phyloP scores from a whole-genome alignment of 2,113 vertebrate genomes.

The Marmota monax region DNA sequence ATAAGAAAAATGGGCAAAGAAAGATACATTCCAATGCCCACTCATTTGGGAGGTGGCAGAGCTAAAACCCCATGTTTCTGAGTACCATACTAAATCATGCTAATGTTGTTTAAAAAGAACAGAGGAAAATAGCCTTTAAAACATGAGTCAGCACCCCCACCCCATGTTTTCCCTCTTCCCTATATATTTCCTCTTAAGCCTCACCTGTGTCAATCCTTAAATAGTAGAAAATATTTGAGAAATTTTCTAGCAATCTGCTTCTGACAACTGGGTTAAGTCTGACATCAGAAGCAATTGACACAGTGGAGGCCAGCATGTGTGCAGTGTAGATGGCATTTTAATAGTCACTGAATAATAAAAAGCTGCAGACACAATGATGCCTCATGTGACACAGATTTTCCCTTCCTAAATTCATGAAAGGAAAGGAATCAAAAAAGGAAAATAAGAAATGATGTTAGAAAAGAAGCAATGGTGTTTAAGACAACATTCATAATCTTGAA shows the following conservation, averaged over 20 bases:
- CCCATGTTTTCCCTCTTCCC: background rate
- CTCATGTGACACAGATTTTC: background rate
- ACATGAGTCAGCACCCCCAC: background rate
- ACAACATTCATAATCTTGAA: no score
- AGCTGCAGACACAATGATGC: background rate
- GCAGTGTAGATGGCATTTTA: conserved; percentile 23
- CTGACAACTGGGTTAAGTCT: no score
- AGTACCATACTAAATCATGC: background rate
- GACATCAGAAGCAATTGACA: background rate
- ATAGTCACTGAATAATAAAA: conserved; percentile 21
- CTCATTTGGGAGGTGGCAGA: background rate
- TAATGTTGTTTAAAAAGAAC: background rate
- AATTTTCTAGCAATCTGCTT: background rate
- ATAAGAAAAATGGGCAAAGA: background rate
- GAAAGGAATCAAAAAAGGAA: background rate
- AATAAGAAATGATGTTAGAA: background rate
- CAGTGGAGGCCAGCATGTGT: background rate
- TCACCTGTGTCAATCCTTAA: conserved; percentile 41
- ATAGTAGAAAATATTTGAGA: background rate
- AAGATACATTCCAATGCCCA: background rate
- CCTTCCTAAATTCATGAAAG: background rate
- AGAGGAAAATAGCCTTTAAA: background rate
- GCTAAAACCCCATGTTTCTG: background rate
- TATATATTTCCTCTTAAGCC: background rate
- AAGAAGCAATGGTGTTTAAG: background rate